Conservation (phyloP, 2,797 vertebrate species). For the Crypturellus tataupa region DNA sequence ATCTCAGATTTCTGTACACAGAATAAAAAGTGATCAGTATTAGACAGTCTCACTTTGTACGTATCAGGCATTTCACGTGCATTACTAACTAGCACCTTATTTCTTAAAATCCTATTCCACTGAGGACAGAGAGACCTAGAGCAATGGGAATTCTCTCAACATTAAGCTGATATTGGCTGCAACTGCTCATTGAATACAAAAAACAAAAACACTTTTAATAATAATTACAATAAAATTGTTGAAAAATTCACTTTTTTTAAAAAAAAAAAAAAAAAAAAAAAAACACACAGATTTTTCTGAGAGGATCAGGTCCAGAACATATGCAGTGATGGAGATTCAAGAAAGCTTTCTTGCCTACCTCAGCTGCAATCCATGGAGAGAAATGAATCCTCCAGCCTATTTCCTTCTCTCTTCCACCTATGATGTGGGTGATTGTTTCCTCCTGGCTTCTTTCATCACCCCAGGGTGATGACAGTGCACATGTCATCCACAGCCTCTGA, state of each 20-base stretch:
- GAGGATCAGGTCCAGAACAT: not conserved
- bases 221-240: not conserved
- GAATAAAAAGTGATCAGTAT: not conserved
- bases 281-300: not conserved
- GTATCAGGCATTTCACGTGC: not conserved
- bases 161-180: not conserved
- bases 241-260: not conserved
- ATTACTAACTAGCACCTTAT: not conserved
- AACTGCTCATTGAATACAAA: not conserved
- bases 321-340: not conserved
- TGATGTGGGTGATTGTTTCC: not conserved
- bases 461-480: constrained; percentile 24
- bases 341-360: constrained; percentile 7
- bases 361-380: not conserved
- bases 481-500: not conserved
- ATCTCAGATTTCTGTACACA: not conserved
- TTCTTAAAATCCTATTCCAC: not conserved
- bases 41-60: not conserved
- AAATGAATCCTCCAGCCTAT: not conserved
- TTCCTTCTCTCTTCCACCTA: not conserved
- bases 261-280: not conserved
- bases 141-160: not conserved
- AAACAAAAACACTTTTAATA: not conserved
- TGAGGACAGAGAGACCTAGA: not conserved
- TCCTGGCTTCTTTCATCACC: not conserved